Conservation (phyloP, 2,113 vertebrate genomes). For the Scolopax mira region DNA sequence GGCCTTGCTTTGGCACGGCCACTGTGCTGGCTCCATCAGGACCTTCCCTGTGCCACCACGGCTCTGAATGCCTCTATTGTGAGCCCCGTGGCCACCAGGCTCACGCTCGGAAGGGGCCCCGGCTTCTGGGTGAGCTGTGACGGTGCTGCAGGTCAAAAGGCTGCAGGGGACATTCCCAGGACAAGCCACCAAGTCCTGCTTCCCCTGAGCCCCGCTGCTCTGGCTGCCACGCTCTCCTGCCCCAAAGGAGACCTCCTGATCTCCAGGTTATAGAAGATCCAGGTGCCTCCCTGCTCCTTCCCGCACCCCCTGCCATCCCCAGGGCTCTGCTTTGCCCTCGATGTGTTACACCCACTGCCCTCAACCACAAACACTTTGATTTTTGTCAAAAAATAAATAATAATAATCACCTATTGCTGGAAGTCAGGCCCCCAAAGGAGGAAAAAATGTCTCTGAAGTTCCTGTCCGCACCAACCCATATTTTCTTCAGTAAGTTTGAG, state of each 20-base stretch:
- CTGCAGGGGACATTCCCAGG: neutral
- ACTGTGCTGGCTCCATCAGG: neutral
- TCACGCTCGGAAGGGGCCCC: neutral
- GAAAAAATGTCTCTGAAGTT: neutral
- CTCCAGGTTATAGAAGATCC: neutral
- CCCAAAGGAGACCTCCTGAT: neutral
- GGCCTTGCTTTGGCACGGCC: neutral
- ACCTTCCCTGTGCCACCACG: accelerated
- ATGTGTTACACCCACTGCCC: no score
- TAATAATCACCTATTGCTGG: neutral
- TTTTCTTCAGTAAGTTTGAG: neutral
- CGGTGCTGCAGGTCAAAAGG: neutral
- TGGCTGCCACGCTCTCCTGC: neutral
- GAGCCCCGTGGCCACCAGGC: neutral
- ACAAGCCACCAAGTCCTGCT: neutral
- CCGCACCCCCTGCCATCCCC: accelerated
- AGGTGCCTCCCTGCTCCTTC: neutral
- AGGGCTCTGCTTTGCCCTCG: neutral
- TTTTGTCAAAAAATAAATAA: neutral
- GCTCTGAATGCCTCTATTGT: neutral
- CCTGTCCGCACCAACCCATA: accelerated
- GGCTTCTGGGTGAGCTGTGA: neutral
- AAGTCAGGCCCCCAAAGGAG: neutral
- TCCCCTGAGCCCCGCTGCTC: neutral
- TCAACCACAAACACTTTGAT: neutral